Conservation (phyloP, 2,888 invertebrate species). For the Mycalesis mineus region DNA sequence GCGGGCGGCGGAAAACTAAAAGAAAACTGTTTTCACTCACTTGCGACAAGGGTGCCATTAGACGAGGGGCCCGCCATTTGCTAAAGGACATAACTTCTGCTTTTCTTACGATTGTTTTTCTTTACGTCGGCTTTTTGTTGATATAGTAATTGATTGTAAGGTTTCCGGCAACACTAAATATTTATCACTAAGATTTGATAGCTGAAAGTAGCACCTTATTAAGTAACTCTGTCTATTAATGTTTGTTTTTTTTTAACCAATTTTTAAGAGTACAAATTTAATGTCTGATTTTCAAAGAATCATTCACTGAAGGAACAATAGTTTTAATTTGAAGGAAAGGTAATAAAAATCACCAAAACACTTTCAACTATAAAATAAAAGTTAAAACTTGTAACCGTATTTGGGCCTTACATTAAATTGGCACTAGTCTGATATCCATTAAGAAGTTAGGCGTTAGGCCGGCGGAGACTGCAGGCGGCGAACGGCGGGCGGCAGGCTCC, state of each 20-base stretch:
- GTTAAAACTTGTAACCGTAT: background rate
- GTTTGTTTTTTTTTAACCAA: too few relatives aligned
- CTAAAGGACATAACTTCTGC: background rate
- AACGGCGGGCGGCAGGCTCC: background rate
- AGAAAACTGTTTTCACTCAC: conserved; percentile 1
- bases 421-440: conserved; percentile 3
- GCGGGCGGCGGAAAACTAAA: background rate
- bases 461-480: background rate
- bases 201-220: too few relatives aligned
- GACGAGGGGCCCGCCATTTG: background rate
- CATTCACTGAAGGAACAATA: too few relatives aligned
- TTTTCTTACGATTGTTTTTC: background rate
- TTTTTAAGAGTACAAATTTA: too few relatives aligned
- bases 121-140: background rate
- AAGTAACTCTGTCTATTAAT: too few relatives aligned
- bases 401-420: background rate
- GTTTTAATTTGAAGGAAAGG: too few relatives aligned
- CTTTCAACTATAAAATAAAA: background rate
- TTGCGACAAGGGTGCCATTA: background rate
- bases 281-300: too few relatives aligned
- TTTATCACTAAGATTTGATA: too few relatives aligned
- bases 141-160: too few relatives aligned
- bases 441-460: conserved; percentile 8
- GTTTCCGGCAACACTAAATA: too few relatives aligned
- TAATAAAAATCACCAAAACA: too few relatives aligned